Base-by-base conservation (phyloP, 1,140 invertebrate species). In the Zaprionus nigranus region DNA sequence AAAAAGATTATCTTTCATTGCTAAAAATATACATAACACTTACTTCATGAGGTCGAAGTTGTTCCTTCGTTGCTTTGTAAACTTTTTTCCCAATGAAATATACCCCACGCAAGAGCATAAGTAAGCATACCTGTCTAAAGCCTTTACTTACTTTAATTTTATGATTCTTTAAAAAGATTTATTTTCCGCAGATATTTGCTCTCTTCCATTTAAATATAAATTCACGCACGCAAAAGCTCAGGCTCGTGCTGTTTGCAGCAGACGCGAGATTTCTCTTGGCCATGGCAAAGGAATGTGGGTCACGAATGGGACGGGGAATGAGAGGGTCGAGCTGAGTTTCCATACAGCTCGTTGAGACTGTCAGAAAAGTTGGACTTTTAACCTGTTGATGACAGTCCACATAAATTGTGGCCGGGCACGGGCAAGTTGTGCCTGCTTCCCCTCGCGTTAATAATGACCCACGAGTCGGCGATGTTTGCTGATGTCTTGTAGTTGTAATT, bases 351-450 rank as follows among this genome's bases (percentile, higher is more conserved):
- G 46, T 51, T 24, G 46, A 22, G 46, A 5, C 46, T 51, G 46
- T 51, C 46, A 51, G 20, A 51, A 51, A 20, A 51, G 46, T 51
- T 51, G 46, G 22, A 51, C 46, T 51, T 51, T 51, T 51, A 51
- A 51, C 46, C 46, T 51, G 46, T 51, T 51, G 46, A 51, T 51
- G 46, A 51, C 46, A 51, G 46, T 51, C 20, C 12, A 51, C 46
- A 51, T 51, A 51, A 51, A 51, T 51, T 51, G 46, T 51, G 46
- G 46, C 46, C 46, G 3, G 46, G 46, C 20, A 51, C 20, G 40
- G 40, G 40, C 40, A 51, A 51, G 11, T 51, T 24, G 46, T 13
- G 40, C 40, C 20, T 20, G 46, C 46, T 51, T 51, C 46, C 46
- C 46, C 11, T 13, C 24, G 46, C 20, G 20, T 13, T 51, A 24